A percentile compares a stretch with the other conserved stretches of the same genome.
Conservation (phyloP, 2,888 invertebrate species). For the Neria commutata region DNA sequence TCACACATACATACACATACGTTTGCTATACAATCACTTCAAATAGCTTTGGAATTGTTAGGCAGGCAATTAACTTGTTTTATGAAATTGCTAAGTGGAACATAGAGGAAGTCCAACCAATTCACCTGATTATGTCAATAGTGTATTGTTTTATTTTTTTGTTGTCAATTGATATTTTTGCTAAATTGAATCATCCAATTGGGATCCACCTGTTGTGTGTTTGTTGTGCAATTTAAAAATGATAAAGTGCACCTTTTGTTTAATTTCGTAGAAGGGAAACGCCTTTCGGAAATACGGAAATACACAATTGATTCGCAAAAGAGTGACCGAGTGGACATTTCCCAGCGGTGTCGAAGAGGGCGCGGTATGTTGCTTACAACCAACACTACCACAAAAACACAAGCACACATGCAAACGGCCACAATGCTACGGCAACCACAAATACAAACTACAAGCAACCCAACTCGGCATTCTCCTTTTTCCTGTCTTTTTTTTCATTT, state of each 20-base stretch:
- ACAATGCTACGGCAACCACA: no score
- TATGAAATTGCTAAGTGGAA: no score
- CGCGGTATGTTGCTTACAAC: neutral
- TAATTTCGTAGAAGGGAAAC: constrained; percentile 18
- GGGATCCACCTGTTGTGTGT: no score
- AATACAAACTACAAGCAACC: neutral
- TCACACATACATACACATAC: no score
- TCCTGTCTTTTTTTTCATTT: constrained; percentile 20
- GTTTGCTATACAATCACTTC: no score
- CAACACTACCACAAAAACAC: neutral
- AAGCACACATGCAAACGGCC: no score
- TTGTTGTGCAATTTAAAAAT: constrained; percentile 19
- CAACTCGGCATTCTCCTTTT: no score
- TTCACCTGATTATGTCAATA: neutral
- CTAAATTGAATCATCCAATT: constrained; percentile 23
- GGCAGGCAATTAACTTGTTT: no score
- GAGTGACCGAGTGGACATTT: neutral
- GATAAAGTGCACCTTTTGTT: constrained; percentile 19
- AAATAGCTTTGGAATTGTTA: no score
- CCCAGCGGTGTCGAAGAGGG: neutral
- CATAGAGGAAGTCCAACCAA: neutral
- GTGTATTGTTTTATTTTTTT: no score
- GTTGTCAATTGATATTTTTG: no score
- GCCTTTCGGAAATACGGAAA: constrained; percentile 17
- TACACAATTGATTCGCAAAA: neutral